Base-by-base conservation (phyloP, 2,888 invertebrate species). In the Ellobium chinense region DNA sequence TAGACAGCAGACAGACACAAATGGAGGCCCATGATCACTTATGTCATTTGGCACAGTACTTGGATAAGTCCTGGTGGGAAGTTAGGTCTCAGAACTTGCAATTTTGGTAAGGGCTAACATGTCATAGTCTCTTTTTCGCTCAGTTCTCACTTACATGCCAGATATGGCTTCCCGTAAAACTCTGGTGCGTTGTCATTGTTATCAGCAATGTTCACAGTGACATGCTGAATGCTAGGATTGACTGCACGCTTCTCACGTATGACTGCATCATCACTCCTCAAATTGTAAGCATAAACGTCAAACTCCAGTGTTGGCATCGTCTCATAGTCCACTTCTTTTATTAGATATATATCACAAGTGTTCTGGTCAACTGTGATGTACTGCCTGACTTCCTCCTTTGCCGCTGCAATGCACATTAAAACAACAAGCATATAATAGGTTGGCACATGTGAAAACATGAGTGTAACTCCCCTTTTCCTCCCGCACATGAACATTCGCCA, bases 171-270 rank as follows among this genome's bases (percentile, higher is more conserved):
- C 87, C 96, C 96, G 0, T 95, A 95, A 93, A 98, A 98, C 66
- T 95, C 94, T 0, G 98, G 98, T 0, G 95, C 93, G 93, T 97
- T 97, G 92, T 98, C 98, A 93, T 98, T 98, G 24, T 96, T 95
- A 91, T 98, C 97, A 12, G 97, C 12, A n/a, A 80, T n/a, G 2
- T 5, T n/a, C 14, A 80, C 21, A 62, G 27, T 54, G 18, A 80
- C 80, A 24, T 62, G 80, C 27, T 54, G 56, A 24, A 80, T 75
- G 58, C 75, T 80, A 18, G 75, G 75, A 46, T 75, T 69, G 58
- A 80, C 75, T 31, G 63, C 69, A 46, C 75, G 60, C 36, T 75
- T 80, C 27, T 56, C 0, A 0, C 86, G 85, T 56, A 87, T 86
- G 0, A 91, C 89, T 0, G 81, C 84, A 80, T 89, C 88, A 74